These are phyloP conservation scores for Sebastes baramenuke DNA, from an alignment of 2,797 vertebrate genomes.

Conservation along the genomic window DNA sequence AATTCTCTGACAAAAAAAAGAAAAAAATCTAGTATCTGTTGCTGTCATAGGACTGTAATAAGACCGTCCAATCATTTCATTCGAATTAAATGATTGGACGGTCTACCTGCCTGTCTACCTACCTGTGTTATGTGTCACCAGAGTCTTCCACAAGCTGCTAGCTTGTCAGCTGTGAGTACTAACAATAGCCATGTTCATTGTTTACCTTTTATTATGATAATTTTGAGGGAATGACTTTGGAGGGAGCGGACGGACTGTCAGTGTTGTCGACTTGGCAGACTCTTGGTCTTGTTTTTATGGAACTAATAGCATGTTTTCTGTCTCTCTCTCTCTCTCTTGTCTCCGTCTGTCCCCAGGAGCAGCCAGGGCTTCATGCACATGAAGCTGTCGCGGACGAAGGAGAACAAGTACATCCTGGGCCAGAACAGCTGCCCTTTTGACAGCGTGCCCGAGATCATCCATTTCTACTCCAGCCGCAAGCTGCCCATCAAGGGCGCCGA, in stretches of 20 bases:
- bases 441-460: conserved; percentile 96
- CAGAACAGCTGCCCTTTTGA: conserved; percentile 97
- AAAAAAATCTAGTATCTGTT: not conserved
- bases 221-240: not conserved
- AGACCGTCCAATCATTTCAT: too few species aligned
- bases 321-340: conserved; percentile 11
- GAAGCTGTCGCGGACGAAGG: conserved; percentile 96
- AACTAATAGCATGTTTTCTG: conserved; percentile 4
- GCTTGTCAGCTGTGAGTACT: not conserved
- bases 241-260: not conserved
- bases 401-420: conserved; percentile 95
- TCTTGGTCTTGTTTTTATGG: not conserved
- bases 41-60: too few species aligned
- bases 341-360: conserved; percentile 85
- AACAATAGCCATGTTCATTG: not conserved
- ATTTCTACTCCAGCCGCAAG: conserved; percentile 98
- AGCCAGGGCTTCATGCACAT: conserved; percentile 99
- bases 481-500: conserved; percentile 98
- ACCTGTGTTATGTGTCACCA: not conserved
- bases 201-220: not conserved
- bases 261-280: not conserved
- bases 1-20: fast-evolving
- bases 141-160: not conserved
- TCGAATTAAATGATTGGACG: too few species aligned
- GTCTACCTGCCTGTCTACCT: not conserved